Conservation (phyloP, 2,113 vertebrate species). For the Periophthalmodon schlosseri region DNA sequence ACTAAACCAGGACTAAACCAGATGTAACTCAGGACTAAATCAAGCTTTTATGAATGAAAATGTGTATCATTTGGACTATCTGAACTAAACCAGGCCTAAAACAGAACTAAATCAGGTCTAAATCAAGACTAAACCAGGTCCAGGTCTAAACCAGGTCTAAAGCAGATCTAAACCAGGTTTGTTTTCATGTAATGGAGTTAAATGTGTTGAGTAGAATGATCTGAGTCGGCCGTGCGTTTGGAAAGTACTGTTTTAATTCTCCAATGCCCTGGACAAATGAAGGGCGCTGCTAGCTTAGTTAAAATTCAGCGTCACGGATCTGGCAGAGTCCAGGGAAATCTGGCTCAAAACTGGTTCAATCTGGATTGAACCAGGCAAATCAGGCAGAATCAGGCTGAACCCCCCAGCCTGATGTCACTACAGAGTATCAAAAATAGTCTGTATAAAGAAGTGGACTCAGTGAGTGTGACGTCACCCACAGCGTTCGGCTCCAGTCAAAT, state of each 20-base stretch:
- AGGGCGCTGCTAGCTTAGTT: neutral
- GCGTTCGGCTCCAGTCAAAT: too few species aligned
- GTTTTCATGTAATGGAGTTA: too few species aligned
- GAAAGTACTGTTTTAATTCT: neutral
- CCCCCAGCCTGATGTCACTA: too few species aligned
- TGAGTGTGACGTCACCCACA: too few species aligned
- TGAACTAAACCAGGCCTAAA: neutral
- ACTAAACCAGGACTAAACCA: neutral
- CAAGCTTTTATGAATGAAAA: too few species aligned
- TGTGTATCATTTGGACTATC: too few species aligned
- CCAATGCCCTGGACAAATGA: neutral
- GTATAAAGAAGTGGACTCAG: too few species aligned
- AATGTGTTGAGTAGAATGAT: neutral
- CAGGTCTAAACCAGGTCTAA: neutral
- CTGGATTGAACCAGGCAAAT: too few species aligned
- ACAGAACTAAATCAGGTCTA: neutral
- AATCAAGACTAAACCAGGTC: neutral
- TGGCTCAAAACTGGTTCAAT: neutral
- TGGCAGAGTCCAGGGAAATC: neutral
- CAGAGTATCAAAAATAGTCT: too few species aligned
- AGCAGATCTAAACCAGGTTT: neutral
- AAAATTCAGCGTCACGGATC: neutral
- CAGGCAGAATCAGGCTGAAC: too few species aligned
- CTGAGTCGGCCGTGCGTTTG: neutral
- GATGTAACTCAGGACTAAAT: neutral